Evolutionary conservation across 2,888 invertebrate genomes (phyloP).

Genomic region (Meiosimyza decipiens): DNA sequence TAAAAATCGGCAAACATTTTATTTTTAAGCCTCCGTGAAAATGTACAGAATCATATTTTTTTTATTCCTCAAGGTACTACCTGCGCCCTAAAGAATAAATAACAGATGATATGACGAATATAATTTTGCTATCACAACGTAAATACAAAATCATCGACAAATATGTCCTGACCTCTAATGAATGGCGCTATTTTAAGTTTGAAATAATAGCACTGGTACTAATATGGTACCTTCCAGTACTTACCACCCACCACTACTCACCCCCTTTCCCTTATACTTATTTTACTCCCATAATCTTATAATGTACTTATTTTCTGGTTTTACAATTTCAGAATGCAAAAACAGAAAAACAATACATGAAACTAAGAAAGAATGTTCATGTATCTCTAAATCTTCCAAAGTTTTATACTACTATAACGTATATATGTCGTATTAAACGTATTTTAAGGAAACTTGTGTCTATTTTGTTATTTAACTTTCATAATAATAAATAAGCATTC

Average conservation of each 20-base stretch:
- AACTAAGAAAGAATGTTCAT: slow-evolving; percentile 45
- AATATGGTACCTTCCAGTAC: not conserved
- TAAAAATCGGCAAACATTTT: too few relatives aligned
- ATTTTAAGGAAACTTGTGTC: slow-evolving; percentile 34
- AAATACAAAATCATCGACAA: too few relatives aligned
- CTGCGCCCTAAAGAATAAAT: not conserved
- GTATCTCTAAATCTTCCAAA: slow-evolving; percentile 40
- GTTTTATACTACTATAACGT: slow-evolving; percentile 27
- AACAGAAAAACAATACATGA: slow-evolving; percentile 49
- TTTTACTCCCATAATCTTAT: slow-evolving; percentile 34
- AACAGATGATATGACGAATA: not conserved
- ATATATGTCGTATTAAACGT: slow-evolving; percentile 34
- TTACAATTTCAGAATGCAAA: slow-evolving; percentile 52
- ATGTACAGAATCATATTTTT: too few relatives aligned
- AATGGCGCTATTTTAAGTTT: too few relatives aligned
- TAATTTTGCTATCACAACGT: too few relatives aligned
- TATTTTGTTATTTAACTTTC: slow-evolving; percentile 22
- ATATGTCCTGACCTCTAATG: too few relatives aligned
- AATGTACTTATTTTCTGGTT: slow-evolving; percentile 46
- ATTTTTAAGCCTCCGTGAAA: too few relatives aligned
- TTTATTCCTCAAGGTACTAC: too few relatives aligned
- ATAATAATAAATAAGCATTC: slow-evolving; percentile 25
- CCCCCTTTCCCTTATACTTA: slow-evolving; percentile 5
- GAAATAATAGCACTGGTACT: too few relatives aligned
- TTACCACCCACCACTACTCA: not conserved